Conservation (phyloP, 2,888 invertebrate species). For the Iphiclides podalirius region DNA sequence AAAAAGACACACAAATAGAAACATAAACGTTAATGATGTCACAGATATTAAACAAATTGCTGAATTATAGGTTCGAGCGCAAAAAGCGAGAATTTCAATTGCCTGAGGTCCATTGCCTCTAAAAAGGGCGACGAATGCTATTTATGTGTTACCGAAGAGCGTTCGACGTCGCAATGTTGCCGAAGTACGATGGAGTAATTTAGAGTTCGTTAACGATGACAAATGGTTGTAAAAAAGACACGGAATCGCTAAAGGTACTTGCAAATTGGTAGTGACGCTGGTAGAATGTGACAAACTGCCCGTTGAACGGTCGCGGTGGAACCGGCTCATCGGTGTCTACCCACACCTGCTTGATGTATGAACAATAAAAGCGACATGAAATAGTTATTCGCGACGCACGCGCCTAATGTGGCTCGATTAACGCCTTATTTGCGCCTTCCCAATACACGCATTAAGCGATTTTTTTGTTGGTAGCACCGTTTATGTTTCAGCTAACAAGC, state of each 20-base stretch:
- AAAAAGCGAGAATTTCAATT: conserved; percentile 34
- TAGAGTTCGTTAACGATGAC: conserved; percentile 55
- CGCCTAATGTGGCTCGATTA: conserved; percentile 10
- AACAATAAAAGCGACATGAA: conserved; percentile 36
- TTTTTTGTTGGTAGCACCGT: conserved; percentile 8
- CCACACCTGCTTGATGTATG: conserved; percentile 37
- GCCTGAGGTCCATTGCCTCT: conserved; percentile 29
- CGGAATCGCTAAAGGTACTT: not conserved
- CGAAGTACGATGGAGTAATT: conserved; percentile 32
- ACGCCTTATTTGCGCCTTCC: conserved; percentile 6
- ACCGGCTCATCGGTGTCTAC: too few relatives aligned
- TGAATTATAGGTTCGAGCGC: conserved; percentile 25
- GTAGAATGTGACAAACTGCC: conserved; percentile 56
- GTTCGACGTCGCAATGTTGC: conserved; percentile 37
- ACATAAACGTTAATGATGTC: conserved; percentile 26
- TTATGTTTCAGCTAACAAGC: conserved; percentile 10
- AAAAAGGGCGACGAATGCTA: conserved; percentile 35
- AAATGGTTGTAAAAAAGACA: conserved; percentile 61
- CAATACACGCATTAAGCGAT: conserved; percentile 6
- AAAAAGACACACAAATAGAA: too few relatives aligned
- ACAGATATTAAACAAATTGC: conserved; percentile 33
- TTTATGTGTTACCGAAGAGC: conserved; percentile 36
- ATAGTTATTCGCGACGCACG: conserved; percentile 25
- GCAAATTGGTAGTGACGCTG: conserved; percentile 59
- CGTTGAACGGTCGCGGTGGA: conserved; percentile 44